phyloP scores from a whole-genome alignment of 2,888 invertebrate species.

The Pimpla rufipes region DNA sequence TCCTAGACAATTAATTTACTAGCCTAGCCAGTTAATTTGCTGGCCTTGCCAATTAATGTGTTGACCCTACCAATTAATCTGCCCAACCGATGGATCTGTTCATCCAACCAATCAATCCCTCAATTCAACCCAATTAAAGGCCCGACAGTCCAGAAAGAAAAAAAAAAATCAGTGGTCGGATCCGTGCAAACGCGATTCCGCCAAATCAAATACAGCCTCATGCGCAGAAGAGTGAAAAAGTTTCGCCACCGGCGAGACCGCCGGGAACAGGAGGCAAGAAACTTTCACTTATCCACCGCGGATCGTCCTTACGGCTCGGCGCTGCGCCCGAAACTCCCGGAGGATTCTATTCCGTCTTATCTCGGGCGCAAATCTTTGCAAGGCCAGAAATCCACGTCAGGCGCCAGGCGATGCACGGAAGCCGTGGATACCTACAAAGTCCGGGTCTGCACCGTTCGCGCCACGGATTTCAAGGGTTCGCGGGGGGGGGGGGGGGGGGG shows the following conservation, averaged over 20 bases:
- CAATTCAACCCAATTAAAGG: too few relatives aligned
- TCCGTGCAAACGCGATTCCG: too few relatives aligned
- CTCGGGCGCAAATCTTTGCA: conserved; percentile 1
- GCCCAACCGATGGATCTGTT: too few relatives aligned
- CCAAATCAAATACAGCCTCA: background rate
- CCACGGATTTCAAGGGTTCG: conserved; percentile 4
- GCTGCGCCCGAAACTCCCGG: background rate
- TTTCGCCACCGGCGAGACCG: background rate
- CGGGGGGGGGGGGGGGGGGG: too few relatives aligned
- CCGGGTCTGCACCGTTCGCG: background rate
- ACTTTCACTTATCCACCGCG: conserved; percentile 1
- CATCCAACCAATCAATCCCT: too few relatives aligned
- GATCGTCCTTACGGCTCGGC: conserved; percentile 2
- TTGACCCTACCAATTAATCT: too few relatives aligned
- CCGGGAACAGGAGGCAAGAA: background rate
- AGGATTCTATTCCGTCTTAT: background rate
- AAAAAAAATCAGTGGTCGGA: too few relatives aligned
- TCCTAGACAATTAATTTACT: too few relatives aligned
- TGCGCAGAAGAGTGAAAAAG: background rate
- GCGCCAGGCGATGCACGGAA: conserved; percentile 3
- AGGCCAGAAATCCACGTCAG: background rate
- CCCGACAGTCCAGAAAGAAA: too few relatives aligned
- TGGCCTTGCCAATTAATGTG: too few relatives aligned
- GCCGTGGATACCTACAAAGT: background rate
- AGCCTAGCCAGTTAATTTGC: too few relatives aligned